Base-by-base conservation (phyloP, 2,888 invertebrate genomes). In the Troides oblongomaculatus region DNA sequence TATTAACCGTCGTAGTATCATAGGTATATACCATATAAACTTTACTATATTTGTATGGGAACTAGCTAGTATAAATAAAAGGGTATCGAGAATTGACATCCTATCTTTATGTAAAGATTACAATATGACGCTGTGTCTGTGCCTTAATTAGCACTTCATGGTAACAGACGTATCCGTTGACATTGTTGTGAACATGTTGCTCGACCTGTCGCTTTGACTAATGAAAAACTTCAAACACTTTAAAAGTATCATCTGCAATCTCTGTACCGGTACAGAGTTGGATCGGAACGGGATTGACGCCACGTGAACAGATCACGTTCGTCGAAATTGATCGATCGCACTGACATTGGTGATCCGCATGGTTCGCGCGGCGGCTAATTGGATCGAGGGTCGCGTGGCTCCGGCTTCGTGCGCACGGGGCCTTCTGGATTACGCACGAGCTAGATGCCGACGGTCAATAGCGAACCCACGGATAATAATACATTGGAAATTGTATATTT, bases 401-500 rank as follows among this genome's bases (percentile, higher is more conserved):
- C 60, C 74, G 87, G 86, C 86, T 86, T 86, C 86, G 59, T 69
- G 1, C 21, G 74, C 86, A 87, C 86, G 86, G 75, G 84, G 78
- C 82, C 68, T 68, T 71, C 68, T 73, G 56, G 71, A 65, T 66
- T 58, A 62, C 36, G 39, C 62, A 65, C 69, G 50, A 53, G 30
- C 18, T 60, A 39, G 30, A 56, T 36, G 46, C 62, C n/a, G 53
- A 17, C 53, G 53, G 53, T 10, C 8, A 39, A 39, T 39, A 39
- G 53, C 53, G 17, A n/a, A 18, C 18, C 53, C 18, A 53, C 18
- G 53, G 17, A 53, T 53, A 53, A 53, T 17, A 53, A 53, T 53
- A 53, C 10, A 53, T 17, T 6, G n/a, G 17, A n/a, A 53, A 18
- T 53, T 53, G 18, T 53, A 53, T 6, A 53, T 53, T n/a, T 53